Base-by-base conservation (phyloP, 2,113 vertebrate species). In the Glaucomys volans region DNA sequence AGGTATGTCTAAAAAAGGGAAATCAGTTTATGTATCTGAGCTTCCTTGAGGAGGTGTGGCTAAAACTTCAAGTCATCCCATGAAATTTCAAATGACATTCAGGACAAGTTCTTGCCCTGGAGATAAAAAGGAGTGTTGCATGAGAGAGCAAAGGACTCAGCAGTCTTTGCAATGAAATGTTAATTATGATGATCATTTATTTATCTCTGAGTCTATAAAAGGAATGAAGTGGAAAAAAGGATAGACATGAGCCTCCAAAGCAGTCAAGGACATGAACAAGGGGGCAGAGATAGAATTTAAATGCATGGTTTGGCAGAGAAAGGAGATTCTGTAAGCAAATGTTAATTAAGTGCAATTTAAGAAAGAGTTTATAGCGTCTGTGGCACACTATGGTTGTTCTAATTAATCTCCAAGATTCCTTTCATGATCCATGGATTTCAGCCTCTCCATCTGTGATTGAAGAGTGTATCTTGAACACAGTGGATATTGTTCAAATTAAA, bases 261-360 rank as follows among this genome's bases (percentile, higher is more conserved):
- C 40, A 84, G 66, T 40, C 35, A 91, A 90, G 71, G 76, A 59
- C 62, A 47, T 37, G 40, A 30, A 83, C 71, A 47, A 14, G 32
- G 28, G 54, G 13, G 18, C 13, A 90, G 59, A 77, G 52, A 62
- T 42, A 67, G 32, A 84, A 13, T 67, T 91, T 84, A 96, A 95
- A 94, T 80, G 83, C 81, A 95, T 67, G 42, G 87, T 57, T 86
- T 83, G 76, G 47, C 85, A 87, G 59, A 80, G 95, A 80, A 74
- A 84, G 82, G 37, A 93, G 52, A 81, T 66, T 67, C 30, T 72
- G n/a, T 57, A 88, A 87, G 79, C 88, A 94, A 95, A 74, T 81
- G 64, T 42, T 87, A 91, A 94, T 94, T 66, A 89, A 95, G 20
- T 66, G 22, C 22, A 77, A 76, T 87, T 17, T 80, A 62, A 90